These are phyloP conservation scores for Actinemys pallida DNA, from an alignment of 2,113 vertebrate species.

Conservation along the genomic window DNA sequence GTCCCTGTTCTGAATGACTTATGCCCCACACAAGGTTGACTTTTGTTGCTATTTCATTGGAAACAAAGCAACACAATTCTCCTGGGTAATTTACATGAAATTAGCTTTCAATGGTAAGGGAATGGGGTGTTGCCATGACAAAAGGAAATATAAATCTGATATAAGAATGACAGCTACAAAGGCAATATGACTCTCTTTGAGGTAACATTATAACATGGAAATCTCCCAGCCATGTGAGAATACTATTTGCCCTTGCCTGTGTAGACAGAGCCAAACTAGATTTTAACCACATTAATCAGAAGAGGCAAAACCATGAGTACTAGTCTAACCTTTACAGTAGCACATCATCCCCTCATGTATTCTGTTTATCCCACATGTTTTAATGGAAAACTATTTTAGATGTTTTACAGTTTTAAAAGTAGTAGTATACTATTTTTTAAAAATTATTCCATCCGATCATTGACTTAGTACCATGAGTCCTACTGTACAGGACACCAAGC, in stretches of 20 bases:
- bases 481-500: background rate
- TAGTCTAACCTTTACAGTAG: background rate
- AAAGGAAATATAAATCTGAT: slow-evolving; percentile 2
- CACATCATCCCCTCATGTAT: background rate
- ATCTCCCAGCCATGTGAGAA: background rate
- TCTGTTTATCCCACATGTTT: background rate
- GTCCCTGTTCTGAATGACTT: background rate
- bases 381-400: background rate
- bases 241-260: background rate
- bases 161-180: background rate
- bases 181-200: background rate
- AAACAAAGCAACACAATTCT: slow-evolving; percentile 1
- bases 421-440: background rate
- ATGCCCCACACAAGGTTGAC: background rate
- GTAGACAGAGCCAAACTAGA: background rate
- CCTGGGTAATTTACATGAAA: background rate
- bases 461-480: background rate
- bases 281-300: background rate
- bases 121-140: background rate
- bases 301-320: background rate
- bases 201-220: background rate
- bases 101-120: background rate
- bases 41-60: background rate
- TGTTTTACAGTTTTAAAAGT: background rate
- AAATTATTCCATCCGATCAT: background rate